Percentiles rank a stretch among this genome's conserved stretches.
phyloP scores from a whole-genome alignment of 1,140 invertebrate species.

The Mactra quadrangularis region DNA sequence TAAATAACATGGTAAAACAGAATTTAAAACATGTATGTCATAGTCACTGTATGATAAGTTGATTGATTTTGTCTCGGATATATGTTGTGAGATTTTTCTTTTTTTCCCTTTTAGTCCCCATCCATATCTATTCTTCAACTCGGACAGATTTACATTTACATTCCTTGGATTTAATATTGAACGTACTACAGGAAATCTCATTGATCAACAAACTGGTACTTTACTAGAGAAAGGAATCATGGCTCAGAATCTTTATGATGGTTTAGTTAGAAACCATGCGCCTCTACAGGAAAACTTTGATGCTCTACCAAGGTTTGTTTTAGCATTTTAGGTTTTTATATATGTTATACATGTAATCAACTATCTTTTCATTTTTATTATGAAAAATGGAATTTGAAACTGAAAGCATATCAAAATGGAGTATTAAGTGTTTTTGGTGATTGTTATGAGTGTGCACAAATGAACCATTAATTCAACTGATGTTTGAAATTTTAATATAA shows the following conservation, averaged over 20 bases:
- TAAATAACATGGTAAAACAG: too few relatives aligned
- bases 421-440: not conserved
- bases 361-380: not conserved
- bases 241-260: conserved; percentile 66
- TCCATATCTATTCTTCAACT: conserved; percentile 81
- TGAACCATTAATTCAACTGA: not conserved
- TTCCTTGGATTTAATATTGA: conserved; percentile 80
- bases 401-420: not conserved
- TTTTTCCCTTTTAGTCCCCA: conserved; percentile 72
- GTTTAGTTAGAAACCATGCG: conserved; percentile 71
- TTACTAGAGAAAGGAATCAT: conserved; percentile 70
- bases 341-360: not conserved
- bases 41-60: too few relatives aligned
- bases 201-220: conserved; percentile 70
- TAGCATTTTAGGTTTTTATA: not conserved
- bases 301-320: conserved; percentile 69
- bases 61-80: too few relatives aligned
- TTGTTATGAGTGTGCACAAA: not conserved
- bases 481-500: not conserved
- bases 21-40: too few relatives aligned
- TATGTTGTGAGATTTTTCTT: not conserved
- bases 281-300: conserved; percentile 79
- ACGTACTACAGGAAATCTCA: conserved; percentile 69
- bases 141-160: conserved; percentile 75
- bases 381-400: too few relatives aligned